These are phyloP conservation scores for Sceloporus tristichus DNA, from an alignment of 2,113 vertebrate genomes.

Conservation along the genomic window DNA sequence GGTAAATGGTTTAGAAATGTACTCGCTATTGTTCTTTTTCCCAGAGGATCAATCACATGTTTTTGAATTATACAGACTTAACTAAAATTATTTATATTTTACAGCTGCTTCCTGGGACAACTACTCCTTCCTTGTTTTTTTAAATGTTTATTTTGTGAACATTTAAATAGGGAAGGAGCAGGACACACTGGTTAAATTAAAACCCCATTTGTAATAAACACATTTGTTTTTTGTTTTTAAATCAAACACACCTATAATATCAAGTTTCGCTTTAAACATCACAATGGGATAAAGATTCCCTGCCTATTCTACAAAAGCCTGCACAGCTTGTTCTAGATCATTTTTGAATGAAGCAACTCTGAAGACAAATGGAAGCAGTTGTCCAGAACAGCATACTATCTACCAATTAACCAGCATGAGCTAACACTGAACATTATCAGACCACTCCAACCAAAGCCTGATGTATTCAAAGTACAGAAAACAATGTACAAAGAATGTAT, in stretches of 20 bases:
- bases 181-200: background rate
- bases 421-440: background rate
- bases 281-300: background rate
- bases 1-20: no score
- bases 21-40: background rate
- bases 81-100: background rate
- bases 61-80: background rate
- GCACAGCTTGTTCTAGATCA: background rate
- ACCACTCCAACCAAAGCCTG: background rate
- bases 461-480: background rate
- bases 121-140: background rate
- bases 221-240: background rate
- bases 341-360: background rate
- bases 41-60: background rate
- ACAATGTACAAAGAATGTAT: background rate
- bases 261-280: no score
- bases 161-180: background rate
- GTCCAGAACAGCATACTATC: background rate
- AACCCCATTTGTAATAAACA: background rate
- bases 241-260: background rate
- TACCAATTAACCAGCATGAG: background rate
- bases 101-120: background rate
- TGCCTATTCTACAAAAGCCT: background rate
- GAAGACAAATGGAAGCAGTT: background rate
- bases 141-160: no score